Evolutionary conservation across 1,140 invertebrate genomes (phyloP), one percentile per base, ranked within the genome.

Genomic region (Samia ricini): DNA sequence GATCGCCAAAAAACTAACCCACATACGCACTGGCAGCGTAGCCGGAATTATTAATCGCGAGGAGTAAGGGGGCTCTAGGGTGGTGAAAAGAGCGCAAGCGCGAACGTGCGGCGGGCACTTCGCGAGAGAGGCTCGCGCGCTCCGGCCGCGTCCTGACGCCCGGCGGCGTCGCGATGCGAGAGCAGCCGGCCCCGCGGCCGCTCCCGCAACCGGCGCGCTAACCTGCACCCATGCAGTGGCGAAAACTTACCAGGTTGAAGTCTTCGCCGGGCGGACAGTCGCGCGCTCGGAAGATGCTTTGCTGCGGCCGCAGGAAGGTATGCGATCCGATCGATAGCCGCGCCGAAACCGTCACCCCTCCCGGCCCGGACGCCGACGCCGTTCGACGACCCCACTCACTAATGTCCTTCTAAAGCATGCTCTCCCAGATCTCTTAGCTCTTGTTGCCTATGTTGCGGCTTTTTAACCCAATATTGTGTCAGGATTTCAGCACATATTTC

Each of bases 231-330:
- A 94, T 94, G 93, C 93, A 94, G 93, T 94, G 93, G 93, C 92
- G 93, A 91, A 94, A 93, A 92, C 92, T 94, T 88, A 92, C 93
- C 91, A 93, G 93, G 91, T 92, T 94, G 91, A 94, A 94, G 92
- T 93, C 93, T 93, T 92, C 92, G 85, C 84, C 88, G 84, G 89
- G 86, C 83, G 93, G 93, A 92, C 92, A 93, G 91, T 94, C 94
- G 92, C 94, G 94, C 92, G 93, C 93, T 92, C 93, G 93, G 93
- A 94, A 92, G 93, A 96, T 96, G 95, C 94, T 95, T 92, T 96
- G 95, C 93, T 95, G 95, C 94, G 95, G 95, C 92, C 94, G 95
- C 91, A 95, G 95, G 93, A 95, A 95, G 94, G 95, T 95, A 89
- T 77, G 82, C 77, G 74, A 78, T 75, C 61, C 81, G 84, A 87